Evolutionary conservation across 2,888 invertebrate genomes (phyloP).

Genomic region (Oscheius myriophilus): DNA sequence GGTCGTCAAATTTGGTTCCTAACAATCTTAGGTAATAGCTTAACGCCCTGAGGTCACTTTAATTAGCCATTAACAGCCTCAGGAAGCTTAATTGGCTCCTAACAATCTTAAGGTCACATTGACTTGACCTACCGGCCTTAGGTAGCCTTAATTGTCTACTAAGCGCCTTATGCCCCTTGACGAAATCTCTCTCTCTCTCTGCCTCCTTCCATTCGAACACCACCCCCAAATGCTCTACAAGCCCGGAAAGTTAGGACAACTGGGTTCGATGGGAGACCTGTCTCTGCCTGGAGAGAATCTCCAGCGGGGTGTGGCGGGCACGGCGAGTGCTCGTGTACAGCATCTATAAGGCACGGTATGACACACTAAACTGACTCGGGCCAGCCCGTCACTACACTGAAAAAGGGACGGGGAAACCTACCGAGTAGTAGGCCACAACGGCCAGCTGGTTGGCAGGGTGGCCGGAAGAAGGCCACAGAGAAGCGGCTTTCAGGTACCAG

Average conservation of each 20-base stretch:
- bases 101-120: too few relatives aligned
- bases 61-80: too few relatives aligned
- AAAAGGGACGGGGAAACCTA: conserved; percentile 29
- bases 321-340: conserved; percentile 57
- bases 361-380: conserved; percentile 4
- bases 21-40: too few relatives aligned
- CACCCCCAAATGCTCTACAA: too few relatives aligned
- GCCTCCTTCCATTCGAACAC: too few relatives aligned
- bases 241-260: background rate
- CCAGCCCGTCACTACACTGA: background rate
- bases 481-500: conserved; percentile 89
- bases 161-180: too few relatives aligned
- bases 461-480: conserved; percentile 92
- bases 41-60: too few relatives aligned
- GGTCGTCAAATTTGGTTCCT: too few relatives aligned
- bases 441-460: conserved; percentile 94
- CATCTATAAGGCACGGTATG: conserved; percentile 49
- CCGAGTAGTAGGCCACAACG: conserved; percentile 80
- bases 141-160: too few relatives aligned
- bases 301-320: conserved; percentile 51
- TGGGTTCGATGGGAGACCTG: conserved; percentile 41
- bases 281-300: conserved; percentile 54
- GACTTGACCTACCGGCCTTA: too few relatives aligned
- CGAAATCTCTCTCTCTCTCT: too few relatives aligned
- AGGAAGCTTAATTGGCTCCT: too few relatives aligned